Evolutionary conservation across 2,113 vertebrate species (phyloP).

Genomic region (Cynocephalus volans): DNA sequence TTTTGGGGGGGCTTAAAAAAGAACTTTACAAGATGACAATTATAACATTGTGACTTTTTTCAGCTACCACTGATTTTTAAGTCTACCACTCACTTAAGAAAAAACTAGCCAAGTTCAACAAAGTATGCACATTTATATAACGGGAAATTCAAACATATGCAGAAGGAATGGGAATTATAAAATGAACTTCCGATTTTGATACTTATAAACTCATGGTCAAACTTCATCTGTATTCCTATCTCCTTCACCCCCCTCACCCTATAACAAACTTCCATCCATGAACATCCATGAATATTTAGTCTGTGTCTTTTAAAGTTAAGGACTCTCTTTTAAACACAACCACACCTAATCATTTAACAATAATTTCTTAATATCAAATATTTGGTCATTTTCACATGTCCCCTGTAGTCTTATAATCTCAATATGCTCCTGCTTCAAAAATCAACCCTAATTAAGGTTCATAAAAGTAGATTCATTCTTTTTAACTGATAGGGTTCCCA

Average conservation of each 20-base stretch:
- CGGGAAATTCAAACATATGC: neutral
- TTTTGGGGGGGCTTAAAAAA: neutral
- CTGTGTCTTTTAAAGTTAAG: neutral
- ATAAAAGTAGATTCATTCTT: neutral
- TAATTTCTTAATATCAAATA: conserved; percentile 27
- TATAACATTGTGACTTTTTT: neutral
- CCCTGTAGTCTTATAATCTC: neutral
- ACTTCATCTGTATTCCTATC: neutral
- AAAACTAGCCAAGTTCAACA: neutral
- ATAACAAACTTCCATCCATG: neutral
- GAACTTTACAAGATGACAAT: neutral
- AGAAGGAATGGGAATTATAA: neutral
- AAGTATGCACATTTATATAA: conserved; percentile 12
- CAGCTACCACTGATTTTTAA: neutral
- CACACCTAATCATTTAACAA: neutral
- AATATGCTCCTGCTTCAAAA: neutral
- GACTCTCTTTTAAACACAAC: conserved; percentile 33
- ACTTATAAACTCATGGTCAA: neutral
- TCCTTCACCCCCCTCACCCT: neutral
- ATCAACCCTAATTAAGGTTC: neutral
- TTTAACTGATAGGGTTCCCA: neutral
- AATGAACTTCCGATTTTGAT: neutral
- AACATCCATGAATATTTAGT: conserved; percentile 14
- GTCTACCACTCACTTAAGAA: neutral
- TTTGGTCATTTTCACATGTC: neutral